phyloP scores from a whole-genome alignment of 2,888 invertebrate genomes.

The Blomia tropicalis region DNA sequence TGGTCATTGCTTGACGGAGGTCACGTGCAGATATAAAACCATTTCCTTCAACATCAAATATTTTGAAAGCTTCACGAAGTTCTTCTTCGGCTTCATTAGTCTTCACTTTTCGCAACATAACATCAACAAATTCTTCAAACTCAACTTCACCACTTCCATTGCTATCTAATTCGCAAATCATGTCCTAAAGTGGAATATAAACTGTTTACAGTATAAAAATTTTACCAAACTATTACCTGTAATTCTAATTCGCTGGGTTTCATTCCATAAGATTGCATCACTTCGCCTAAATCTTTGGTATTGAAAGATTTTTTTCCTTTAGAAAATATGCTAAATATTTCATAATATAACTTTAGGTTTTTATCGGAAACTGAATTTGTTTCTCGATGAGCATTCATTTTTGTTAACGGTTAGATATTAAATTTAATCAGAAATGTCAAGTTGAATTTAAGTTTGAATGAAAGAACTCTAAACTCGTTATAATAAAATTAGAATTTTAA shows the following conservation, averaged over 20 bases:
- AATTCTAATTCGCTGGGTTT: conserved; percentile 52
- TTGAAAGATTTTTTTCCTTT: conserved; percentile 99
- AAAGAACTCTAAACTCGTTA: neutral
- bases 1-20: conserved; percentile 98
- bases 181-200: conserved; percentile 46
- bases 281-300: conserved; percentile 96
- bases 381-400: conserved; percentile 1
- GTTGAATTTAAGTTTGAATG: neutral
- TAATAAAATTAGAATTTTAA: neutral
- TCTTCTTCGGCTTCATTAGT: conserved; percentile 97
- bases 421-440: neutral
- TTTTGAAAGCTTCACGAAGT: conserved; percentile 93
- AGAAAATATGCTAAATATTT: conserved; percentile 54
- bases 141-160: conserved; percentile 95
- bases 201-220: neutral
- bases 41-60: conserved; percentile 98
- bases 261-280: conserved; percentile 95
- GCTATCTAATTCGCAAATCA: conserved; percentile 99
- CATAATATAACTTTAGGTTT: neutral
- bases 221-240: neutral
- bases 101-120: conserved; percentile 99
- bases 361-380: neutral
- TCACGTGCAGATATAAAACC: conserved; percentile 97
- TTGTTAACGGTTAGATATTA: neutral
- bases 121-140: conserved; percentile 98